Evolutionary conservation across 2,797 vertebrate genomes (phyloP).

Genomic region (Salmo trutta): DNA sequence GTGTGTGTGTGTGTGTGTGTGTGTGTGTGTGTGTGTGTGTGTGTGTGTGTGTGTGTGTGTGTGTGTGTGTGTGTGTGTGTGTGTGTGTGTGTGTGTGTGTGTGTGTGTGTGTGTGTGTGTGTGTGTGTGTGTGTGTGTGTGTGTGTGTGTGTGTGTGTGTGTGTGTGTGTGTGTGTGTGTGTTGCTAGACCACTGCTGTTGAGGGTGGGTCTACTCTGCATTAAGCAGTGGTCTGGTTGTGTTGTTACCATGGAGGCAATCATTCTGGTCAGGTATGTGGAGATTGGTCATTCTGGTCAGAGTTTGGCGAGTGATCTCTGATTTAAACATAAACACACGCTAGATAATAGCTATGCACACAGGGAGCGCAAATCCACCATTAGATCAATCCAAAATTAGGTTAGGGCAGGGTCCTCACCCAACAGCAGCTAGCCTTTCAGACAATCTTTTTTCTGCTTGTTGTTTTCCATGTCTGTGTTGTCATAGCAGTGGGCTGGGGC

Average conservation of each 20-base stretch:
- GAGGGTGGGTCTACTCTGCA: neutral
- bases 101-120: neutral
- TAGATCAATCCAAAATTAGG: slow-evolving; percentile 7
- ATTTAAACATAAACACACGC: neutral
- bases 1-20: neutral
- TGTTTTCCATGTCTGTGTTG: slow-evolving; percentile 57
- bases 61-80: neutral
- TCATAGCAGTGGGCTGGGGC: slow-evolving; percentile 59
- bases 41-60: neutral
- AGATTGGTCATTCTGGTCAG: neutral
- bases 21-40: neutral
- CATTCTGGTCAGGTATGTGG: neutral
- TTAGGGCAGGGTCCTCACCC: slow-evolving; percentile 44
- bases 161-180: neutral
- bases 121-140: neutral
- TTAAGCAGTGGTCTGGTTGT: slow-evolving; percentile 30
- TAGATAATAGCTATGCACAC: neutral
- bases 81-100: no score
- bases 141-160: no score
- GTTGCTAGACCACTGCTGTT: slow-evolving; percentile 18
- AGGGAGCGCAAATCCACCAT: slow-evolving; percentile 19
- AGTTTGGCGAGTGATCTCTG: neutral
- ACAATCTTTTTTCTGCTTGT: slow-evolving; percentile 18
- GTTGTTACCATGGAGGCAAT: neutral
- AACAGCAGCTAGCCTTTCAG: slow-evolving; percentile 30